Base-by-base conservation (phyloP, 2,888 invertebrate genomes). In the Stenurella melanura region DNA sequence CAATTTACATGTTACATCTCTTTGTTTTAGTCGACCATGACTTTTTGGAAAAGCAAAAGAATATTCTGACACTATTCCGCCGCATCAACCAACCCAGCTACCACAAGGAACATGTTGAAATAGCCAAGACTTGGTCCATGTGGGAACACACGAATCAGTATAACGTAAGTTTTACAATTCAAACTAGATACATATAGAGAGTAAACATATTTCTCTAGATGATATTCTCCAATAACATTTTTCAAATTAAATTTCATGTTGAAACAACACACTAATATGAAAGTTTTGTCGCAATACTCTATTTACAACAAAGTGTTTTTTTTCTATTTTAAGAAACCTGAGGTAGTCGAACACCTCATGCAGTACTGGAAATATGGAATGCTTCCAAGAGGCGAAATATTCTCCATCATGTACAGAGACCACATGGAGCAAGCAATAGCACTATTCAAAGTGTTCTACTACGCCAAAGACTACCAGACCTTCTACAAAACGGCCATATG, bases 401-500 rank as follows among this genome's bases (percentile, higher is more conserved):
- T 93, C 90, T 93, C 93, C 26, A 90, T 92, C 86, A 92, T 91
- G 85, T 90, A 93, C 86, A 90, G 91, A 71, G 89, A 90, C 54
- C 93, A 95, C 76, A 90, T 91, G 70, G 91, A 92, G 83, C 93
- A 95, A 86, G 93, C 92, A 10, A 86, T 91, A 4, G 92, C 92
- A 6, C 88, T 95, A 26, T 94, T 93, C 89, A 92, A 94, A 85
- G 90, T 94, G 73, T 91, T 96, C 81, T 92, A 92, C 89, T 93
- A 93, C 74, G 94, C 95, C 81, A 94, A 94, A 87, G 93, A 94
- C 87, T 95, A 92, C 87, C 91, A 92, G 21, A 93, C 93, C 56
- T 94, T 96, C 90, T 91, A 92, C 87, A 92, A 92, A 82, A 93
- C 93, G 10, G 94, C 94, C 54, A 92, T 93, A 50, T 94, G 93